Base-by-base conservation (phyloP, 2,113 vertebrate genomes). In the Muscicapa adusta region DNA sequence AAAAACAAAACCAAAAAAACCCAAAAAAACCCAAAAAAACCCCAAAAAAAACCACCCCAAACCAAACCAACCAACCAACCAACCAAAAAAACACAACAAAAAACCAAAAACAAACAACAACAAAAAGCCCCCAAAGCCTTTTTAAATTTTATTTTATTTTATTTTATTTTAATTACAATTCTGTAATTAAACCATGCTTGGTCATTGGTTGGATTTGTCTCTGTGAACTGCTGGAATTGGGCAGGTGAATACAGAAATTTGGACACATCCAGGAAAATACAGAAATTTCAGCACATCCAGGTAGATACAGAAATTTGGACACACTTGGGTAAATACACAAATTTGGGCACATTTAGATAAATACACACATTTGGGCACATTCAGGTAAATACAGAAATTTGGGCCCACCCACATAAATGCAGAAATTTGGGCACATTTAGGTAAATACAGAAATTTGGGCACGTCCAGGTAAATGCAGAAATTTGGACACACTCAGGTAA, bases 351-450 rank as follows among this genome's bases (percentile, higher is more conserved):
- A 12, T 6, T 12, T 11, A 47, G 47, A 11, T 23, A 47, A 12
- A 47, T 36, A 8, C 24, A 50, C 4, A 28, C 28, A 36, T 36
- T 29, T 34, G 24, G 24, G 24, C 2, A 22, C 1, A 1, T 36
- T 2, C 10, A 29, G 7, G 13, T 28, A 14, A 50, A 70, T 38
- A 12, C 14, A 31, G 5, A 51, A 24, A 51, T 31, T 31, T 9
- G 18, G 38, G 18, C 2, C 31, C 2, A 3, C 23, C 3, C 2
- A 5, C 24, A 16, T 24, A 7, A 38, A 15, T 36, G 6, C 24
- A 29, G 3, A 31, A 18, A 62, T 36, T 28, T 45, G 24, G 31
- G 48, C 1, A 13, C 4, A 6, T 6, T 13, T 10, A 51, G 6
- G 8, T 6, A 14, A 72, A 33, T 26, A 8, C 16, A 71, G 3